A percentile compares a stretch with the other conserved stretches of the same genome.
Evolutionary conservation across 2,113 vertebrate genomes (phyloP).

Genomic region (Sebastes fasciatus): DNA sequence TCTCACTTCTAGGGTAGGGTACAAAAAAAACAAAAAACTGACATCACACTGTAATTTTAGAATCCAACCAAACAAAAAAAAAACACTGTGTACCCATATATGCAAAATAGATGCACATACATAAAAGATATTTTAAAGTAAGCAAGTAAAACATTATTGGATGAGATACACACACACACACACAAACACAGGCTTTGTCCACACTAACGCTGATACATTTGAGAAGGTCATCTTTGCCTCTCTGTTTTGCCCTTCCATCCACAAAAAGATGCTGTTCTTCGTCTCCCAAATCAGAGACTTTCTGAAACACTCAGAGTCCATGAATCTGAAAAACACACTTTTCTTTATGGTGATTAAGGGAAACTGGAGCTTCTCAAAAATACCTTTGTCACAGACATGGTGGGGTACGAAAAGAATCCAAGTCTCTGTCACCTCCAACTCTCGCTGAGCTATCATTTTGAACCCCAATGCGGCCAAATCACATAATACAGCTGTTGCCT

Average conservation of each 20-base stretch:
- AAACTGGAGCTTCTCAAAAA: neutral
- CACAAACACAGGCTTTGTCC: neutral
- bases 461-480: neutral
- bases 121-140: slow-evolving; percentile 5
- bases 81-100: neutral
- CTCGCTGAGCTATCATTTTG: neutral
- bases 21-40: neutral
- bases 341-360: neutral
- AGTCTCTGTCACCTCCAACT: neutral
- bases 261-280: neutral
- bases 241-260: neutral
- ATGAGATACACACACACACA: neutral
- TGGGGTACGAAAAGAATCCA: neutral
- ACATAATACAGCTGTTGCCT: neutral
- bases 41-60: neutral
- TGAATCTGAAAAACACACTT: neutral
- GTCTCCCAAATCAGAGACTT: neutral
- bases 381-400: neutral
- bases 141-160: neutral
- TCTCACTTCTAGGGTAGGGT: neutral
- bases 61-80: neutral
- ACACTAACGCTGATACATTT: neutral
- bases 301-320: neutral
- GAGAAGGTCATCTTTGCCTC: neutral
- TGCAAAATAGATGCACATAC: slow-evolving; percentile 34